A percentile compares a stretch with the other conserved stretches of the same genome.
Conservation (phyloP, 2,888 invertebrate species). For the Dryococelus australis region DNA sequence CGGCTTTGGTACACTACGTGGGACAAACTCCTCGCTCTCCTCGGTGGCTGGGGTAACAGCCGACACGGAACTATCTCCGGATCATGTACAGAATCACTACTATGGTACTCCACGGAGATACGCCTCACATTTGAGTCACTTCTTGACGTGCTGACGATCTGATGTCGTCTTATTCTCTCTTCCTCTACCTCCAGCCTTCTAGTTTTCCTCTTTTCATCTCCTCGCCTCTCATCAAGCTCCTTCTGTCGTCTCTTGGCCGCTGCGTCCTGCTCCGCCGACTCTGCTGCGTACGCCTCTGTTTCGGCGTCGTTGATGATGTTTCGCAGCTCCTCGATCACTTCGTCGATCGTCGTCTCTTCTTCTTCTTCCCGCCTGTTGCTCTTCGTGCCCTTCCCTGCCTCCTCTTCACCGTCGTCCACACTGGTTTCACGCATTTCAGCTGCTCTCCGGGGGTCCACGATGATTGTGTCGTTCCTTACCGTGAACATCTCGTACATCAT, state of each 20-base stretch:
- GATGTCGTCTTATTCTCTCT: conserved; percentile 22
- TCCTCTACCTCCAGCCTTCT: conserved; percentile 33
- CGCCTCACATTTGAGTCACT: conserved; percentile 8
- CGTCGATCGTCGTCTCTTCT: conserved; percentile 84
- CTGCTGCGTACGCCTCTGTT: conserved; percentile 64
- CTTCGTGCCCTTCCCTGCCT: conserved; percentile 75
- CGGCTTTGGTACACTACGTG: conserved; percentile 69
- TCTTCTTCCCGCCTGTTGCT: conserved; percentile 82
- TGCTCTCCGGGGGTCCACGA: conserved; percentile 55
- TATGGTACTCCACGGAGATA: conserved; percentile 21
- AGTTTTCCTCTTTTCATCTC: conserved; percentile 40
- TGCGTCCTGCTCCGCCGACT: conserved; percentile 37
- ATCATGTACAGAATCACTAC: conserved; percentile 57
- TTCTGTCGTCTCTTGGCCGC: conserved; percentile 34
- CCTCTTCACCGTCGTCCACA: conserved; percentile 44
- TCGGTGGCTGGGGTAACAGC: conserved; percentile 81
- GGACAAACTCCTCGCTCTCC: conserved; percentile 74
- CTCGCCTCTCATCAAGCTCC: conserved; percentile 34
- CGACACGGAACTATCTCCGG: conserved; percentile 77
- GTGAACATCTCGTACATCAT: conserved; percentile 69
- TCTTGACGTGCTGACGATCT: conserved; percentile 4
- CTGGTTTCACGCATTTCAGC: conserved; percentile 38
- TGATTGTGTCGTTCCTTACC: conserved; percentile 65
- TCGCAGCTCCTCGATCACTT: conserved; percentile 84
- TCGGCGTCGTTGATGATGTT: conserved; percentile 88